Conservation (phyloP, 2,797 vertebrate species). For the Gorsachius magnificus region DNA sequence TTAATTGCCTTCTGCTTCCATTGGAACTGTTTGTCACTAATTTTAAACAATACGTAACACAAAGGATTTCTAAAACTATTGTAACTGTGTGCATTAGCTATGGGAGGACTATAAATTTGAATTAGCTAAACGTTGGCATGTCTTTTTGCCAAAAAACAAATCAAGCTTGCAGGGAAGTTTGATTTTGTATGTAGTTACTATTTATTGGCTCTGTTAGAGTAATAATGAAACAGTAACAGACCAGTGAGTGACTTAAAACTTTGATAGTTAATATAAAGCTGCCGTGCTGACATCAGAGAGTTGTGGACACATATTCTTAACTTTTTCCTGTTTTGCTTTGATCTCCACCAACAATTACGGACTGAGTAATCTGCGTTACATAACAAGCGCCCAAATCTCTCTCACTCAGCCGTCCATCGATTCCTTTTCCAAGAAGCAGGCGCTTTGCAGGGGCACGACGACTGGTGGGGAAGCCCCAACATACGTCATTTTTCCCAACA, state of each 20-base stretch:
- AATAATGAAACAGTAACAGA: not conserved
- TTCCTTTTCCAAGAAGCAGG: not conserved
- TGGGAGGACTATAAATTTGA: not conserved
- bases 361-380: not conserved
- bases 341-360: not conserved
- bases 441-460: not conserved
- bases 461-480: not conserved
- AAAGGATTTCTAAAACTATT: not conserved
- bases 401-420: not conserved
- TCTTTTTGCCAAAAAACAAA: not conserved
- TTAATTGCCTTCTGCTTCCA: not conserved
- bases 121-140: not conserved
- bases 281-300: not conserved
- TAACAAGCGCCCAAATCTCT: not conserved
- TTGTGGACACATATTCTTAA: fast-evolving
- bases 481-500: fast-evolving
- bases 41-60: not conserved
- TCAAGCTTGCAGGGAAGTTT: not conserved
- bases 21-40: not conserved
- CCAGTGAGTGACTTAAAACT: not conserved
- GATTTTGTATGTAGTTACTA: not conserved
- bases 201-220: not conserved
- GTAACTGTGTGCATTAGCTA: not conserved
- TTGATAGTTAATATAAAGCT: not conserved
- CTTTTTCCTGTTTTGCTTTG: not conserved